Evolutionary conservation across 2,113 vertebrate species (phyloP).

Genomic region (Globicephala melas): DNA sequence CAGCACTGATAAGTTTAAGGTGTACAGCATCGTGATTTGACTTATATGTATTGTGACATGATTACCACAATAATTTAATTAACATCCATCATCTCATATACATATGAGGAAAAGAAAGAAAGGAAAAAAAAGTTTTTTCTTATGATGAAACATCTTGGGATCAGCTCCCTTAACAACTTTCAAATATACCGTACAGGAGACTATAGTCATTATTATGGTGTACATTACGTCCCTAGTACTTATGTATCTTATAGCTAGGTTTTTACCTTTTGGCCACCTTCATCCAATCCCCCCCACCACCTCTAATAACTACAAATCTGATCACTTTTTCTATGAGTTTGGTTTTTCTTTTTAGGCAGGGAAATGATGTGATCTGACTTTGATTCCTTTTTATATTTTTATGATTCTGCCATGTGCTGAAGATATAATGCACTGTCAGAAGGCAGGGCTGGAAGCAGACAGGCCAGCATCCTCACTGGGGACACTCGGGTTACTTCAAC

Average conservation of each 20-base stretch:
- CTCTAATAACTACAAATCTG: neutral
- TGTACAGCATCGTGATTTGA: neutral
- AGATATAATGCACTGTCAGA: accelerated
- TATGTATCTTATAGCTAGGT: neutral
- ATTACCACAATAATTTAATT: neutral
- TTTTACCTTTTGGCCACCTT: neutral
- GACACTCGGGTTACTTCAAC: accelerated
- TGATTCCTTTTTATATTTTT: neutral
- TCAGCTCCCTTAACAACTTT: neutral
- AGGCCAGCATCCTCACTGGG: neutral
- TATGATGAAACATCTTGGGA: neutral
- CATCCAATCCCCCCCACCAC: neutral
- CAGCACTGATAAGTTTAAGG: neutral
- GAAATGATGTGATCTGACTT: neutral
- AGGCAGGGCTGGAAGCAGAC: neutral
- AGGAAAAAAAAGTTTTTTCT: neutral
- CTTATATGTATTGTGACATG: neutral
- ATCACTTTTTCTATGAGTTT: neutral
- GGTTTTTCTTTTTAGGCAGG: neutral
- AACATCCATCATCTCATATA: neutral
- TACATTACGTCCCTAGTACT: accelerated
- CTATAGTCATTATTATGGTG: accelerated
- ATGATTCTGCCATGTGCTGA: neutral
- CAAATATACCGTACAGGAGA: neutral
- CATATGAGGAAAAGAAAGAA: neutral